These are phyloP conservation scores for Pica pica DNA, from an alignment of 2,113 vertebrate species.

Conservation along the genomic window DNA sequence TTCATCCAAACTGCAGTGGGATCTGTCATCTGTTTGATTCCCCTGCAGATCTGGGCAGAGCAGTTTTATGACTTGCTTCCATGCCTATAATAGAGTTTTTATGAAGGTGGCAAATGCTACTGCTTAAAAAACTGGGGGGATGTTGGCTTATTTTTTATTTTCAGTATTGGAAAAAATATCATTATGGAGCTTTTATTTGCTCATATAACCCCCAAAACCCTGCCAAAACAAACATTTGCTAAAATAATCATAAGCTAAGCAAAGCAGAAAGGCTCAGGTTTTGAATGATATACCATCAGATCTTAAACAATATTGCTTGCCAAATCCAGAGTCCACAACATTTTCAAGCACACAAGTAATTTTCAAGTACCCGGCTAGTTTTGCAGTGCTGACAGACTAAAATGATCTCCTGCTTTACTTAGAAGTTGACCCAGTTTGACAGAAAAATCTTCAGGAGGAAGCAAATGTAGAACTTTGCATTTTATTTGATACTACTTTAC, in stretches of 20 bases:
- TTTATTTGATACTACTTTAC: not conserved
- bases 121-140: not conserved
- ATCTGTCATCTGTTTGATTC: conserved; percentile 38
- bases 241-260: not conserved
- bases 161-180: not conserved
- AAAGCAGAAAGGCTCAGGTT: not conserved
- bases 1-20: conserved; percentile 11
- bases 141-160: not conserved
- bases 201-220: not conserved
- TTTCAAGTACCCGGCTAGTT: not conserved
- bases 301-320: not conserved
- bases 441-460: not conserved
- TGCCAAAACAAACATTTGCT: not conserved
- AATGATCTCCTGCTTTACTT: not conserved
- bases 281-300: not conserved
- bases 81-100: not conserved
- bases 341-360: not conserved
- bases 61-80: not conserved
- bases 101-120: not conserved
- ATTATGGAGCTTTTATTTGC: not conserved
- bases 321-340: not conserved
- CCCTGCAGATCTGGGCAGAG: not conserved
- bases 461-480: not conserved
- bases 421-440: conserved; percentile 3
- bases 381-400: conserved; percentile 9